phyloP scores from a whole-genome alignment of 92 coral and sea anemone genomes.

The Chrysogorgia sp. region DNA sequence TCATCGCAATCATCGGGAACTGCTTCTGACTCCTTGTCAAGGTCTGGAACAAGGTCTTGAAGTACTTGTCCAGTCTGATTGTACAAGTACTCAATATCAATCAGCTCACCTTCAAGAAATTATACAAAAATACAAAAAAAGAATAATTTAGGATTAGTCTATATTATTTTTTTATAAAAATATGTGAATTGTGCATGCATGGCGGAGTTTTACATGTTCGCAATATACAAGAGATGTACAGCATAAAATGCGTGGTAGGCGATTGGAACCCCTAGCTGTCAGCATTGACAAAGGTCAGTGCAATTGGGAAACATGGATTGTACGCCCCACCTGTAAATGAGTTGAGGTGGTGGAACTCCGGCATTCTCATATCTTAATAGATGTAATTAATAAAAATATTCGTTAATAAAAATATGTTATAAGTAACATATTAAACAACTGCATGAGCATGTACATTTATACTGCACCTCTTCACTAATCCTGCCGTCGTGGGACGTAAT shows the following conservation, averaged over 20 bases:
- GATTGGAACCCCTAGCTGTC: too few relatives aligned
- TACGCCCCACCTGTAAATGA: conserved; percentile 6
- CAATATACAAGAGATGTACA: too few relatives aligned
- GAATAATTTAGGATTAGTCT: too few relatives aligned
- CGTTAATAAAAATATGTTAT: too few relatives aligned
- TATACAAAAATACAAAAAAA: too few relatives aligned
- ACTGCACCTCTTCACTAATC: conserved; percentile 5
- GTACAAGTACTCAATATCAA: conserved; percentile 61
- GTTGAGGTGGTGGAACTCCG: conserved; percentile 26
- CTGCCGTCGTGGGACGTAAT: conserved; percentile 8
- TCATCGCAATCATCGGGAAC: conserved; percentile 34
- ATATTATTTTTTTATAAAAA: too few relatives aligned
- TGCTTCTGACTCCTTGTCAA: conserved; percentile 47
- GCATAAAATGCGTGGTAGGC: too few relatives aligned
- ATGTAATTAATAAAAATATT: too few relatives aligned
- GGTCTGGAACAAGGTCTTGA: conserved; percentile 38
- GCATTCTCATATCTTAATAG: conserved; percentile 35
- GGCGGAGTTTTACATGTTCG: too few relatives aligned
- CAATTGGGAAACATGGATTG: conserved; percentile 22
- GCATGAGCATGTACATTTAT: too few relatives aligned
- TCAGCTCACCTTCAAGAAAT: conserved; percentile 54
- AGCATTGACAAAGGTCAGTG: conserved; percentile 8
- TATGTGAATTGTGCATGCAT: too few relatives aligned
- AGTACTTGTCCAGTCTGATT: conserved; percentile 53
- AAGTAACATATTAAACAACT: too few relatives aligned